Base-by-base conservation (phyloP, 1,140 invertebrate species). In the Lycorma delicatula region DNA sequence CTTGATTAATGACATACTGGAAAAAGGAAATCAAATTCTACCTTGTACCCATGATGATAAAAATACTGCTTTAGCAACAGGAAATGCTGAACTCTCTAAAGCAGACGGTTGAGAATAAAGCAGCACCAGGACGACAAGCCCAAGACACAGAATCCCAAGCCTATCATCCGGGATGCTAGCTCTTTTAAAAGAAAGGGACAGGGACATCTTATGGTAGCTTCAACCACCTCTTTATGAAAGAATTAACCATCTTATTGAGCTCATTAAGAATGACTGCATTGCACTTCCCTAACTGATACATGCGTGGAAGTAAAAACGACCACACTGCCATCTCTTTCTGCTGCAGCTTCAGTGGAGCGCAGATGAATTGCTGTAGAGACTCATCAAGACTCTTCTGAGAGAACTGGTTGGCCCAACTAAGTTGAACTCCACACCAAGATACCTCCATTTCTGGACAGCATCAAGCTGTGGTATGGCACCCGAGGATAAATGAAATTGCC, bases 301-400 rank as follows among this genome's bases (percentile, higher is more conserved):
- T 60, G 2, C 60, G 51, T 26, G 70, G 69, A 13, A 72, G n/a
- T 0, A 73, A 47, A 46, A 64, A 63, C 0, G 44, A 18, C 16
- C 29, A 12, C 7, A 61, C 46, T 22, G 38, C 28, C 36, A 22
- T 27, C 16, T 60, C 23, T 27, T 69, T 56, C 54, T 71, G 70
- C 20, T 68, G 65, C 9, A 66, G 67, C 46, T 69, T 71, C 1
- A 72, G 58, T 1, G 69, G 68, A 1, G 70, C 68, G 52, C 53
- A 68, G 12, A 60, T 63, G 23, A 71, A 53, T 7, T 64, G 57
- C 41, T 44, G 6, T 1, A 44, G 41, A 22, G 13, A 16, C 11
- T 2, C 16, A 7, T 6, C 41, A 16, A 44, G 11, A 16, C 11
- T 12, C 11, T 16, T 16, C 41, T 44, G 16, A 20, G n/a, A n/a